phyloP scores from a whole-genome alignment of 2,888 invertebrate genomes.

The Mamestra brassicae region DNA sequence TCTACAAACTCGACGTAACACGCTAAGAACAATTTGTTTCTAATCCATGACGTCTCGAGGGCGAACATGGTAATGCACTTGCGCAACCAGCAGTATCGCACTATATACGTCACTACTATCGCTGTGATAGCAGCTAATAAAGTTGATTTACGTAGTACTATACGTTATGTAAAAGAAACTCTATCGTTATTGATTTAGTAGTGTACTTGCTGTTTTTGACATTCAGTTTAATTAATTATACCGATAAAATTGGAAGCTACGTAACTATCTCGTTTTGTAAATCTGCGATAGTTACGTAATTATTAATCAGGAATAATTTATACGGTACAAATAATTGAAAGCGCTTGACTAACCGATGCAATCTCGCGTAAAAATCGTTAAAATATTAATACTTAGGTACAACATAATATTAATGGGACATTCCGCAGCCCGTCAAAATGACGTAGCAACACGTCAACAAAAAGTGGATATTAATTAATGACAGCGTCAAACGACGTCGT shows the following conservation, averaged over 20 bases:
- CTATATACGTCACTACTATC: constrained; percentile 34
- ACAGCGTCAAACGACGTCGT: constrained; percentile 51
- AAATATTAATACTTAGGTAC: constrained; percentile 7
- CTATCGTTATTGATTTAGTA: constrained; percentile 27
- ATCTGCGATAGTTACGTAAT: constrained; percentile 10
- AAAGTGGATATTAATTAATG: constrained; percentile 58
- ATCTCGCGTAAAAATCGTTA: constrained; percentile 16
- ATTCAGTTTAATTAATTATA: constrained; percentile 7
- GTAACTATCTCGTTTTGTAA: background rate
- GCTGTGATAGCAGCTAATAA: constrained; percentile 35
- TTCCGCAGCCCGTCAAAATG: constrained; percentile 38
- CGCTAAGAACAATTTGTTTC: constrained; percentile 41
- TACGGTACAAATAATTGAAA: constrained; percentile 10
- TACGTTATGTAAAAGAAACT: constrained; percentile 30
- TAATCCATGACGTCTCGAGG: constrained; percentile 46
- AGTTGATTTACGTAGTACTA: constrained; percentile 30
- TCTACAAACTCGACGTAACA: constrained; percentile 36
- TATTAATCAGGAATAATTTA: constrained; percentile 1
- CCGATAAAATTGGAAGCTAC: constrained; percentile 2
- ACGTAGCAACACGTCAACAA: constrained; percentile 39
- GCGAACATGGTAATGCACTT: constrained; percentile 78
- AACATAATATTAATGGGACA: constrained; percentile 33
- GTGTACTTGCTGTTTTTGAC: constrained; percentile 19
- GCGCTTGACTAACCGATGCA: constrained; percentile 6
- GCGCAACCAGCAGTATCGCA: constrained; percentile 53